phyloP scores from a whole-genome alignment of 2,113 vertebrate genomes.

The Sitta europaea region DNA sequence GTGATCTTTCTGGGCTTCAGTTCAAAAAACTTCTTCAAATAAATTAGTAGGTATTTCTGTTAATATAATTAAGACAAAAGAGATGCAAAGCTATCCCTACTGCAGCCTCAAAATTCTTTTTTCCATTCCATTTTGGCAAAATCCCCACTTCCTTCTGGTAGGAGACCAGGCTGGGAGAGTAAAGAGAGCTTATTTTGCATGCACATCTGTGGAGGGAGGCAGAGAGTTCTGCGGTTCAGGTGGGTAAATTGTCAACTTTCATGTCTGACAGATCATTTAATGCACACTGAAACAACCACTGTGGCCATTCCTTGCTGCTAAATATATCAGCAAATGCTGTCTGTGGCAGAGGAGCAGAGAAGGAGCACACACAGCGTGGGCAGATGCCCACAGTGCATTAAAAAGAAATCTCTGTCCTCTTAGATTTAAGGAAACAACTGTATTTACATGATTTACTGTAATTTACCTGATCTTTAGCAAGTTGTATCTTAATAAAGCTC shows the following conservation, averaged over 20 bases:
- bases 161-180: background rate
- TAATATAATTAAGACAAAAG: background rate
- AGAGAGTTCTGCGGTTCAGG: background rate
- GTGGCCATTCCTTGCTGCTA: background rate
- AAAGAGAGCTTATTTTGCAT: background rate
- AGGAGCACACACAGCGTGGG: background rate
- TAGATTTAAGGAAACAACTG: constrained; percentile 10
- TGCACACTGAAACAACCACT: constrained; percentile 19
- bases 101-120: background rate
- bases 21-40: background rate
- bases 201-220: background rate
- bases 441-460: background rate
- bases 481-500: constrained; percentile 30
- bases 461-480: constrained; percentile 12
- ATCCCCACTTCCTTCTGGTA: background rate
- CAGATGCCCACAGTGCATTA: background rate
- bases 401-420: background rate
- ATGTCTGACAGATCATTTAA: constrained; percentile 43
- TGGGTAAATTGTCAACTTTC: constrained; percentile 37
- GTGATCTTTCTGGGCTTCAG: constrained; percentile 6
- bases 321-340: background rate
- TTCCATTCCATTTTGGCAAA: constrained; percentile 17
- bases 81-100: background rate
- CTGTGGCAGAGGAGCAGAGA: background rate
- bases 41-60: background rate